Base-by-base conservation (phyloP, 92 coral and sea anemone species). In the Palythoa grandiflora region DNA sequence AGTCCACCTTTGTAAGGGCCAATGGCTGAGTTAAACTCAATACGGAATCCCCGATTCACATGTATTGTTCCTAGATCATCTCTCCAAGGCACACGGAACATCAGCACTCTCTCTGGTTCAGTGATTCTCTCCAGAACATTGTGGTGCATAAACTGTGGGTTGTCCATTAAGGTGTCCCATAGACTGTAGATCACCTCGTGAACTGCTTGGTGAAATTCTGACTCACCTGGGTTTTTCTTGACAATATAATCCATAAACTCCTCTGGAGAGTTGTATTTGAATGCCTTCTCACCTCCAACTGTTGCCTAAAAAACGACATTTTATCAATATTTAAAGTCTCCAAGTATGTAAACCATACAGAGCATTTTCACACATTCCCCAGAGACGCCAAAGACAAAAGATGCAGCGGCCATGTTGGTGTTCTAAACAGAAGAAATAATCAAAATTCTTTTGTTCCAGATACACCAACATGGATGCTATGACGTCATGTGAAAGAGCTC, bases 51-150 rank as follows among this genome's bases (percentile, higher is more conserved):
- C 71, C 94, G 83, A 80, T 93, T 95, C 71, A 95, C 98, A 59
- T 93, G 93, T 48, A 93, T 87, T 83, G 37, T 76, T 13, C 96
- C 96, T 2, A 61, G 84, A 88, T 95, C 98, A 50, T 90, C 93
- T 81, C 98, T 93, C 98, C 98, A 95, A 4, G 98, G 98, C 51
- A 93, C 96, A 39, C 98, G 83, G 84, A 95, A 95, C 88, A 95
- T 93, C 59, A 95, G 91, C 52, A 95, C 98, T 77, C 98, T 89
- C 73, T 95, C 98, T 37, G 98, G 98, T 73, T 95, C 98, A 20
- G 89, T 90, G 50, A 95, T 95, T 54, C 98, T 91, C 84, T 95
- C 98, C 86, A 95, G 89, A 21, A 95, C 91, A 83, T 93, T 95
- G 36, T 89, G 84, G 8, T 85, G 74, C 59, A 93, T 44, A 75